These are phyloP conservation scores for Jordanella pulchra DNA, from an alignment of 2,797 vertebrate genomes.

Conservation along the genomic window DNA sequence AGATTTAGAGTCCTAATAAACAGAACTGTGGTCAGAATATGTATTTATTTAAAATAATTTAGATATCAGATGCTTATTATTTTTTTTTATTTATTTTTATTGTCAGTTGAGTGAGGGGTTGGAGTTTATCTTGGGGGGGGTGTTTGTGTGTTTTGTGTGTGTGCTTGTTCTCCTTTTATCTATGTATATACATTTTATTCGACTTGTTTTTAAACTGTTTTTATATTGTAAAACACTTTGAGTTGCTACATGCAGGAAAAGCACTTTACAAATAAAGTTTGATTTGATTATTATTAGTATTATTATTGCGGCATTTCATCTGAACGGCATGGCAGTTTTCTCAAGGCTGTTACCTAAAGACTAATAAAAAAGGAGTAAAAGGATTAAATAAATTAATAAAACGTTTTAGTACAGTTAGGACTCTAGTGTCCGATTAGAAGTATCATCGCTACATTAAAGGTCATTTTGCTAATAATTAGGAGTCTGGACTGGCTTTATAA, in stretches of 20 bases:
- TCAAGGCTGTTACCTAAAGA: background rate
- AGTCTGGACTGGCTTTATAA: background rate
- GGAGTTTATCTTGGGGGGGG: no score
- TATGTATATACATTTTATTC: no score
- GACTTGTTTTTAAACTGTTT: no score
- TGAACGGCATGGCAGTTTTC: background rate
- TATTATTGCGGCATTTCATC: background rate
- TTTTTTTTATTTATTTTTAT: background rate
- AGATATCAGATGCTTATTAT: slow-evolving; percentile 26
- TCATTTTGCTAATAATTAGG: background rate
- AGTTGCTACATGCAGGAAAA: no score
- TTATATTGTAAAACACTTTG: no score
- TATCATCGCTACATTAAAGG: background rate
- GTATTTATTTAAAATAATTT: slow-evolving; percentile 25
- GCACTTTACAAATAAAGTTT: no score
- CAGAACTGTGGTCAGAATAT: slow-evolving; percentile 19
- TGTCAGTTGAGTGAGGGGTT: no score
- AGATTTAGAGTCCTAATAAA: slow-evolving; percentile 38
- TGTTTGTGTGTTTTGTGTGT: no score
- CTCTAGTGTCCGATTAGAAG: background rate
- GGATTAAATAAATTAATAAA: background rate
- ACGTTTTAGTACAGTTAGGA: background rate
- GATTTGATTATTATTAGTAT: slow-evolving; percentile 2
- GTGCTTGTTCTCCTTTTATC: no score
- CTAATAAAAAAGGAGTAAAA: background rate